These are phyloP conservation scores for Pseudochromis fuscus DNA, from an alignment of 2,797 vertebrate genomes.

Conservation along the genomic window DNA sequence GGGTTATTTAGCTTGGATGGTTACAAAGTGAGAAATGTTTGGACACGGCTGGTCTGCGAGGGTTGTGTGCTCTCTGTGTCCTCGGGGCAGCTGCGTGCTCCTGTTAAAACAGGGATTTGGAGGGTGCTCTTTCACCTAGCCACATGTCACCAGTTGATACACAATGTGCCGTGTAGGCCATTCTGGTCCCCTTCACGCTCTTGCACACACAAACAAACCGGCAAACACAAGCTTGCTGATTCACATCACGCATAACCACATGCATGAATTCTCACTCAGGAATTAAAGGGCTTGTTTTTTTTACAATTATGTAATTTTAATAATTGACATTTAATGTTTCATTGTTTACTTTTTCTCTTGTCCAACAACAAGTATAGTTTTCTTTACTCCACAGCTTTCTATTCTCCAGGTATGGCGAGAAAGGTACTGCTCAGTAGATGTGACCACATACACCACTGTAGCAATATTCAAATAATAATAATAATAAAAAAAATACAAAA, in stretches of 20 bases:
- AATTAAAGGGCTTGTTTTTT: conserved; percentile 17
- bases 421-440: conserved; percentile 16
- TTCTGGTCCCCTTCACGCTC: conserved; percentile 70
- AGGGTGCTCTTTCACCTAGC: conserved; percentile 59
- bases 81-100: conserved; percentile 59
- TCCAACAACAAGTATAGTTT: background rate
- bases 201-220: conserved; percentile 62
- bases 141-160: conserved; percentile 74
- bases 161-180: conserved; percentile 60
- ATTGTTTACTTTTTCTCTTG: background rate
- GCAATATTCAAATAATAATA: conserved; percentile 37
- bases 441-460: conserved; percentile 16
- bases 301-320: background rate
- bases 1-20: conserved; percentile 75
- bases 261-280: conserved; percentile 29
- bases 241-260: conserved; percentile 22
- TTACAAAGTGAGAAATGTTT: conserved; percentile 75
- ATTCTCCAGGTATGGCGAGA: conserved; percentile 8
- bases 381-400: background rate
- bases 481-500: conserved; percentile 37
- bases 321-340: background rate
- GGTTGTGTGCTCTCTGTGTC: conserved; percentile 64
- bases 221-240: conserved; percentile 45
- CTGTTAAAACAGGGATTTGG: conserved; percentile 74
- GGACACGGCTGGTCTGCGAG: conserved; percentile 64